Evolutionary conservation across 2,888 invertebrate genomes (phyloP), one percentile per base, ranked within the genome.

Genomic region (Galerucella nymphaeae): DNA sequence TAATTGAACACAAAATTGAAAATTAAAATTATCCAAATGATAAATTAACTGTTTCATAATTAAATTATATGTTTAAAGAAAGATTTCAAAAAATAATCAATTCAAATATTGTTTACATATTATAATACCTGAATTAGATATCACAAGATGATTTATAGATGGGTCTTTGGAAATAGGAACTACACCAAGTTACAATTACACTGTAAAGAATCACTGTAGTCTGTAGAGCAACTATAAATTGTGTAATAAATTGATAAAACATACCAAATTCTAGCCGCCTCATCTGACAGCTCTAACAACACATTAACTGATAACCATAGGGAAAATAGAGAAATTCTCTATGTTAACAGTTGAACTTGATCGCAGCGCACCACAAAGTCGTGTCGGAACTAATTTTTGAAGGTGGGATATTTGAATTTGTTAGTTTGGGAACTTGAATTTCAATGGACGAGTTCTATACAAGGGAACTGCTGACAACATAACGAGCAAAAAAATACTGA

Each of bases 81-180:
- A 2, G 2, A 48, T 48, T 48, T n/a, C 14, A 48, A 48, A 48
- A 48, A 38, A 38, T 48, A 48, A 48, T 8, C n/a, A 48, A 48
- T 48, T 48, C 48, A 48, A 48, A 48, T 48, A 48, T 48, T 48
- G 14, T 11, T n/a, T 48, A n/a, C n/a, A n/a, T 48, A 23, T 23
- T 23, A 23, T 23, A 23, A 4, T 23, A 48, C 48, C 48, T 48
- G 6, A 14, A n/a, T n/a, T 48, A n/a, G n/a, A n/a, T n/a, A 8
- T 48, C 48, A 48, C n/a, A 48, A 48, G n/a, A 48, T 48, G 48
- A 48, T 48, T 48, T n/a, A 14, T 48, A 48, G 48, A 48, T 48
- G 13, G 5, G n/a, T n/a, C 48, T 48, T 48, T 48, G 8, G n/a
- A 48, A 48, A 4, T n/a, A 48, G 14, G 48, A 48, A 48, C 14